phyloP scores from a whole-genome alignment of 2,113 vertebrate genomes.

The Thymallus thymallus region DNA sequence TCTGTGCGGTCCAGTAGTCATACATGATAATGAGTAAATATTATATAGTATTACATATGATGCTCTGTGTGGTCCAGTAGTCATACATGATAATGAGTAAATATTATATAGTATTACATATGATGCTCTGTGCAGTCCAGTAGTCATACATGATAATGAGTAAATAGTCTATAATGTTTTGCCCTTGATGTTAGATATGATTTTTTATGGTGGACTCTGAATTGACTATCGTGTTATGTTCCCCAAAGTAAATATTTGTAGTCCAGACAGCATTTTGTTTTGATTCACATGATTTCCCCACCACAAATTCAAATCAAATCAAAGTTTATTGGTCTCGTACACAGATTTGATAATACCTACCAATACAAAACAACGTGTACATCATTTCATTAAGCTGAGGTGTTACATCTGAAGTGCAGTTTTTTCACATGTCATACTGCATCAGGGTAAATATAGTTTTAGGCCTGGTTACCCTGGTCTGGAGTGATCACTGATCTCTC shows the following conservation, averaged over 20 bases:
- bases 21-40: constrained; percentile 56
- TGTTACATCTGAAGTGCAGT: too few species aligned
- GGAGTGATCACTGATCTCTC: neutral
- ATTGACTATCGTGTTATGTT: neutral
- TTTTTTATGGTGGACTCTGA: neutral
- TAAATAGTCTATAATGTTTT: constrained; percentile 43
- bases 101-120: constrained; percentile 55
- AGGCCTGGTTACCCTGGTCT: neutral
- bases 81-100: constrained; percentile 43
- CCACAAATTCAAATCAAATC: too few species aligned
- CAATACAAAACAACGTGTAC: too few species aligned
- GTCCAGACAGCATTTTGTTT: neutral
- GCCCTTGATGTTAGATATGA: neutral
- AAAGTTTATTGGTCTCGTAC: too few species aligned
- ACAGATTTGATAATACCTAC: too few species aligned
- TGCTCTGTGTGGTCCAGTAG: too few species aligned
- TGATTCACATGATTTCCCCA: neutral
- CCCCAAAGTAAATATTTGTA: neutral
- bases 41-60: too few species aligned
- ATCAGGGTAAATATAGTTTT: neutral
- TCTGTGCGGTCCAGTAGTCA: constrained; percentile 9
- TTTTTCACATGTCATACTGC: too few species aligned
- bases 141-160: constrained; percentile 30
- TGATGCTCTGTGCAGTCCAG: too few species aligned
- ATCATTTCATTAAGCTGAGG: too few species aligned